Base-by-base conservation (phyloP, 2,797 vertebrate genomes). In the Passerculus sandwichensis region DNA sequence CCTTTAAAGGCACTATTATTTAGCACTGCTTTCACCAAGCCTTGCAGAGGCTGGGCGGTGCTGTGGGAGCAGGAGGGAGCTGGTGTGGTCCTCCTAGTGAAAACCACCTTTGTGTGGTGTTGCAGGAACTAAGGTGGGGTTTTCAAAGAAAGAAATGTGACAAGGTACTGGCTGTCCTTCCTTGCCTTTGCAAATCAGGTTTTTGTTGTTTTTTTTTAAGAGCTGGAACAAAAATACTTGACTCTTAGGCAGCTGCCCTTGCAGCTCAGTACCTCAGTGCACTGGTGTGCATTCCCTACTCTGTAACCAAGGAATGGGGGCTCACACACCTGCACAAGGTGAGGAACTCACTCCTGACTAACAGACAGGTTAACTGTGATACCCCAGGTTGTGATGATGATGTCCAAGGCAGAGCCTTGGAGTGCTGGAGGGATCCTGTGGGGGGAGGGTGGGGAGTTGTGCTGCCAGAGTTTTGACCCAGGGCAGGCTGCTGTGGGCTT, bases 301-400 rank as follows among this genome's bases (percentile, higher is more conserved):
- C 29, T 51, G 2, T 27, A 44, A 42, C 3, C 19, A 53, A 3
- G 29, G 22, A 4, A 1, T 1, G n/a, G 5, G n/a, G 51, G 25
- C 15, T 51, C 13, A 4, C 3, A 4, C 7, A 12, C 15, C 34
- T 57, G 48, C 19, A 4, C 26, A 16, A 30, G 36, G 57, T 18
- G 73, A 38, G 74, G 57, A 50, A 1, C 29, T 40, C 2, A 4
- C 9, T 56, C 32, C 56, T 40, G 7, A 10, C 59, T 50, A 8
- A 7, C 29, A 6, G 8, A 1, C 8, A 1, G 9, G 4, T 2
- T 12, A 8, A 14, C 56, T 73, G 56, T 20, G 30, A 45, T 47
- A 6, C 32, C 30, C 6, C 36, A 38, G 65, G 21, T 7, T 44
- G 5, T 21, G 15, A 3, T 8, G 51, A 19, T 2, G 10, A 6